These are phyloP conservation scores for Natator depressus DNA, from an alignment of 2,113 vertebrate species.

Conservation along the genomic window DNA sequence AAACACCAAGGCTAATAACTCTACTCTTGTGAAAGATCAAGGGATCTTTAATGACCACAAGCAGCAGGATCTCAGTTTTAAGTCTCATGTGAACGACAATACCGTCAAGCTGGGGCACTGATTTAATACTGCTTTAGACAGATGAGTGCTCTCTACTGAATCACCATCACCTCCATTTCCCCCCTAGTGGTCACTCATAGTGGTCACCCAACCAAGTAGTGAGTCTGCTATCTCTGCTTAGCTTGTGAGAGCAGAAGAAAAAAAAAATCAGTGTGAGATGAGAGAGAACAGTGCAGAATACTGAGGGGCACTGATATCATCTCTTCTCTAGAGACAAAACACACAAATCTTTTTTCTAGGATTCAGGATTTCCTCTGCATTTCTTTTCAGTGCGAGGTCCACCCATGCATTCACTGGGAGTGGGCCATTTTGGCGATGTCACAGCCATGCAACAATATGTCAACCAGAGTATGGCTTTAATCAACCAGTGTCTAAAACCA, in stretches of 20 bases:
- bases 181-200: background rate
- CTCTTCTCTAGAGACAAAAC: background rate
- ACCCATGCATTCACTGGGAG: background rate
- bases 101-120: background rate
- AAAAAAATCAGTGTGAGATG: background rate
- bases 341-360: background rate
- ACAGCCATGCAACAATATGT: background rate
- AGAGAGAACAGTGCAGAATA: background rate
- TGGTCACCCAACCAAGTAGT: background rate
- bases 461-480: background rate
- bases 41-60: background rate
- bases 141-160: background rate
- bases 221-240: background rate
- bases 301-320: background rate
- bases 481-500: background rate
- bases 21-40: background rate
- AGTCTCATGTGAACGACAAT: background rate
- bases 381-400: background rate
- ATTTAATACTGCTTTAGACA: background rate
- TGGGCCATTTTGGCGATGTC: fast-evolving
- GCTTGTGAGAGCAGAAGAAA: background rate
- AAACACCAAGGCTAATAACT: background rate
- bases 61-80: background rate
- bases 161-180: background rate
- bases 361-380: background rate